Percentiles rank a stretch among this genome's conserved stretches.
phyloP scores from a whole-genome alignment of 2,888 invertebrate species.

The Phytoseiulus persimilis region DNA sequence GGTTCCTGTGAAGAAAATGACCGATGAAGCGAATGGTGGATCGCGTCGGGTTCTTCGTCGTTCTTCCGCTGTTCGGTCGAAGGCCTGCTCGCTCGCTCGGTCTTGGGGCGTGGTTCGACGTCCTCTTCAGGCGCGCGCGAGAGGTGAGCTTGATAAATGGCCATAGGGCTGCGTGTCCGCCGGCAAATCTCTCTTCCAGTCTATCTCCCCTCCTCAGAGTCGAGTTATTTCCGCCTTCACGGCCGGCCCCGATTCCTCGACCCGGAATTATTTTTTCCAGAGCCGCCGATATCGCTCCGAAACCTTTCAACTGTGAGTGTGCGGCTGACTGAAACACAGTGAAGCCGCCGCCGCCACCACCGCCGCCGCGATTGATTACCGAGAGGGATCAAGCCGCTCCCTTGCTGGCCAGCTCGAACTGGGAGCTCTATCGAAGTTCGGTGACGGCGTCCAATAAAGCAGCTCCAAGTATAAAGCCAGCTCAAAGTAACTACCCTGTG shows the following conservation, averaged over 20 bases:
- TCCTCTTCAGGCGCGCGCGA: neutral
- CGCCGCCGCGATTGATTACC: neutral
- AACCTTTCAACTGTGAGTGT: neutral
- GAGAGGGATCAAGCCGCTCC: neutral
- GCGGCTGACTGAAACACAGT: neutral
- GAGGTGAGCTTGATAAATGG: conserved; percentile 5
- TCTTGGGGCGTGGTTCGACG: neutral
- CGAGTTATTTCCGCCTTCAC: neutral
- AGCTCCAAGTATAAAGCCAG: neutral
- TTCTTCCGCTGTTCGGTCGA: neutral
- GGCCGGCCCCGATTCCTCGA: neutral
- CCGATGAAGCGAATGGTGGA: neutral
- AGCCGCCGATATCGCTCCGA: neutral
- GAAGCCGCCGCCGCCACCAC: neutral
- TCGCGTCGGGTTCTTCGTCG: neutral
- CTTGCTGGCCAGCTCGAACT: neutral
- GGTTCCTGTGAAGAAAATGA: neutral
- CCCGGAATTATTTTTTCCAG: neutral
- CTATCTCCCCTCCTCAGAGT: neutral
- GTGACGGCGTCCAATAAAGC: neutral
- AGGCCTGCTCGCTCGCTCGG: neutral
- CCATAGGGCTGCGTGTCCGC: neutral
- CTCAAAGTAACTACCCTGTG: neutral
- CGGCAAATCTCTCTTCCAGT: neutral
- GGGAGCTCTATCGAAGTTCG: neutral